Percentiles rank a stretch among this genome's conserved stretches.
Conservation (phyloP, 2,797 vertebrate genomes). For the Falco columbarius region DNA sequence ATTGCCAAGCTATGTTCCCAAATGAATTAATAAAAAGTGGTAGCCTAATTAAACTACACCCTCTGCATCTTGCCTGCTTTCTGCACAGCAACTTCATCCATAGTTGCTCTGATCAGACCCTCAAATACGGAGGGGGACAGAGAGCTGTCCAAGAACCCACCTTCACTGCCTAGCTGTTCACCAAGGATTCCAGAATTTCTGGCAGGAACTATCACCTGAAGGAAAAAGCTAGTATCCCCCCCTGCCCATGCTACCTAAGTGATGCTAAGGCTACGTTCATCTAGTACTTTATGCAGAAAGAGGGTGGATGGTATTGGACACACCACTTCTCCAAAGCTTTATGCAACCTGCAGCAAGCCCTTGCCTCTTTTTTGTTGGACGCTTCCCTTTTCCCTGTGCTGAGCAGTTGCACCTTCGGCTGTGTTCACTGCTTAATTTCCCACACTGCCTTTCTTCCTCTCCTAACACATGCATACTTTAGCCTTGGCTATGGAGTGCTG, state of each 20-base stretch:
- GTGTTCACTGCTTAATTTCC: conserved; percentile 74
- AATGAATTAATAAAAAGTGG: neutral
- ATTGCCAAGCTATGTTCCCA: neutral
- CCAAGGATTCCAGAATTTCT: neutral
- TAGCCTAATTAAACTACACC: neutral
- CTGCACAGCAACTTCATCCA: neutral
- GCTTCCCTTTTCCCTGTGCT: conserved; percentile 62
- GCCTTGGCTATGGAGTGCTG: conserved; percentile 79
- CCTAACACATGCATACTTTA: conserved; percentile 85
- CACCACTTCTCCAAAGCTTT: conserved; percentile 37
- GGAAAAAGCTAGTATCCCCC: neutral
- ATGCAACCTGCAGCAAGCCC: conserved; percentile 44
- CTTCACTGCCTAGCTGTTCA: neutral
- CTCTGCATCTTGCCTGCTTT: neutral
- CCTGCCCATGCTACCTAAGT: neutral
- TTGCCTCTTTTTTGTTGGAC: conserved; percentile 65
- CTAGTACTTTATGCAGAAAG: neutral
- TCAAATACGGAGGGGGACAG: neutral
- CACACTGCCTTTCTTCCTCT: conserved; percentile 70
- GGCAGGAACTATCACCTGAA: neutral
- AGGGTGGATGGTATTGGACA: neutral
- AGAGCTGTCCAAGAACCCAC: neutral
- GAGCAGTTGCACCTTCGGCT: conserved; percentile 74
- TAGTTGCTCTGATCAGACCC: neutral
- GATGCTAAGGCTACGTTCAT: conserved; percentile 7